Evolutionary conservation across 2,113 vertebrate species (phyloP), one percentile per base, ranked within the genome.

Genomic region (Notothenia rossii): DNA sequence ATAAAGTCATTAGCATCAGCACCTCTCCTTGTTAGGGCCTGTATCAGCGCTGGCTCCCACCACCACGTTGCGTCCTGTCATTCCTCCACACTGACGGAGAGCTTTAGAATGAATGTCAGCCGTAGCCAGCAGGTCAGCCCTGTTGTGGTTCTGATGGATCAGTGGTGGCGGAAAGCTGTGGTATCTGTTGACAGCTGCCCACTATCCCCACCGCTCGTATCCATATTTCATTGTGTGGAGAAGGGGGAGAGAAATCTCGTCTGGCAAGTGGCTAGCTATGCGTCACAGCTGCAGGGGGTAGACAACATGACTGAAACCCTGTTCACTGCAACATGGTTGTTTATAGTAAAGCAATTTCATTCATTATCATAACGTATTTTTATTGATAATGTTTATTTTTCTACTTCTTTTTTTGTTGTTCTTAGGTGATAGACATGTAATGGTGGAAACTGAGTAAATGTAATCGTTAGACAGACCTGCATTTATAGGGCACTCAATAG

Each of bases 71-170:
- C 58, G 64, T 79, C 77, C 84, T 71, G 86, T 88, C 87, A 83
- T 83, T 83, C 81, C 83, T 72, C 59, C 20, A 36, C 85, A 58
- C 85, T 86, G 87, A 90, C 90, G 81, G 73, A 77, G 88, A 86
- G 85, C 33, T 86, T 93, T 86, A 89, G 91, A 88, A 92, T 93
- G 91, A 88, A 92, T 92, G 91, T 92, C 91, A 89, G 79, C 82
- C 60, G 48, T 73, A 68, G 90, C 91, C 91, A 79, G 70, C 73
- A 88, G 91, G 87, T 89, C 87, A 75, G 61, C 36, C 3, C 83
- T 77, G 86, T 65, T 89, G 88, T 81, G 86, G 78, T 81, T 79
- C 73, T 86, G 89, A 92, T 88, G 85, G 85, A 91, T 92, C 74
- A 53, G 86, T 85, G 77, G 80, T 90, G 87, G 88, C 80, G 77